phyloP scores from a whole-genome alignment of 2,797 vertebrate species.

The Botia kubotai region DNA sequence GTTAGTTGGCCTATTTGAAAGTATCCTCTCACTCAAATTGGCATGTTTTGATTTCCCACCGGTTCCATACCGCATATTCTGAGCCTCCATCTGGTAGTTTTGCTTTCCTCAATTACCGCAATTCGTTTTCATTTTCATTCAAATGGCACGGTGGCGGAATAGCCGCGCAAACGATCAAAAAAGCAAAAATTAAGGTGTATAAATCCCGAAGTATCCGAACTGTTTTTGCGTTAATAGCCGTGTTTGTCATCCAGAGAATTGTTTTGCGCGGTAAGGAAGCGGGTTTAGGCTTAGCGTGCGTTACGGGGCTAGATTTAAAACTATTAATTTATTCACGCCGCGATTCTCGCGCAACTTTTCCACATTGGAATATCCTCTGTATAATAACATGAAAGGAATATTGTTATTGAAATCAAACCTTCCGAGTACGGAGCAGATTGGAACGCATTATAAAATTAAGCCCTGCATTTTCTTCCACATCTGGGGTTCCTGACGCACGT shows the following conservation, averaged over 20 bases:
- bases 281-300: conserved; percentile 13
- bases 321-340: conserved; percentile 38
- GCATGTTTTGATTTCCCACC: conserved; percentile 66
- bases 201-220: conserved; percentile 18
- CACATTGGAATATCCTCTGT: conserved; percentile 43
- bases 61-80: conserved; percentile 53
- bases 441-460: conserved; percentile 71
- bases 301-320: conserved; percentile 23
- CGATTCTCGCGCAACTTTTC: conserved; percentile 9
- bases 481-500: conserved; percentile 64
- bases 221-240: conserved; percentile 28
- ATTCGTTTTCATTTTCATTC: conserved; percentile 55
- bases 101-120: conserved; percentile 60
- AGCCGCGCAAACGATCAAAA: conserved; percentile 38
- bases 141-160: conserved; percentile 38
- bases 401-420: conserved; percentile 72
- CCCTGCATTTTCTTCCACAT: conserved; percentile 69
- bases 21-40: conserved; percentile 65
- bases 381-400: conserved; percentile 64
- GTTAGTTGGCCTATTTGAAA: conserved; percentile 65
- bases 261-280: conserved; percentile 11
- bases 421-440: conserved; percentile 63
- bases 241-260: conserved; percentile 25
- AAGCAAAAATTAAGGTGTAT: conserved; percentile 24
- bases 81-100: conserved; percentile 55